These are phyloP conservation scores for Phenganax subtilis DNA, from an alignment of 92 coral and sea anemone species.

Conservation along the genomic window DNA sequence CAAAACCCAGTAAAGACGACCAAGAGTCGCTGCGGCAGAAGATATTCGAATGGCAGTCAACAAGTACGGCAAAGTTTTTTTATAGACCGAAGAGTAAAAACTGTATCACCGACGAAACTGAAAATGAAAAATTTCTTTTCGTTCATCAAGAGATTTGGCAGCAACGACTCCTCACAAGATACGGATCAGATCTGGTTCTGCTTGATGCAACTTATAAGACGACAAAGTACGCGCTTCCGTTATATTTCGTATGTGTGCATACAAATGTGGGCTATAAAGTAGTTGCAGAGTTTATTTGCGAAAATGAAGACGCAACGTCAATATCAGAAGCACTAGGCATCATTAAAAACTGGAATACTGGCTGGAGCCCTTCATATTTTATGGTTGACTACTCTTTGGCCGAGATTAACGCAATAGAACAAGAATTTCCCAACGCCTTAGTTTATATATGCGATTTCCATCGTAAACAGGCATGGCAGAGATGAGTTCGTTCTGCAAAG, in stretches of 20 bases:
- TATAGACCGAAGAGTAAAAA: constrained; percentile 36
- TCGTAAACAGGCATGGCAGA: constrained; percentile 48
- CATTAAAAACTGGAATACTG: constrained; percentile 28
- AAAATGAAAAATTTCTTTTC: constrained; percentile 45
- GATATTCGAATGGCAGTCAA: constrained; percentile 40
- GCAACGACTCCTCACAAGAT: constrained; percentile 50
- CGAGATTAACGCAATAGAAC: constrained; percentile 31
- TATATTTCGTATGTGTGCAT: constrained; percentile 54
- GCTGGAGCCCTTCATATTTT: constrained; percentile 38
- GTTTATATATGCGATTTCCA: constrained; percentile 55
- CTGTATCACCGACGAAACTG: constrained; percentile 15
- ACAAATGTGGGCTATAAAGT: constrained; percentile 57
- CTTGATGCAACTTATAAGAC: constrained; percentile 63
- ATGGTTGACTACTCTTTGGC: constrained; percentile 24
- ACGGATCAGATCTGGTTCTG: constrained; percentile 53
- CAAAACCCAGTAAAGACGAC: constrained; percentile 46
- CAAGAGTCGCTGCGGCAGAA: constrained; percentile 51
- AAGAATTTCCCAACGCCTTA: constrained; percentile 30
- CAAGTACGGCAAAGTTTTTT: constrained; percentile 29
- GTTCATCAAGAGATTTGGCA: constrained; percentile 60
- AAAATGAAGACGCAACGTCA: constrained; percentile 25
- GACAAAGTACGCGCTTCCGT: constrained; percentile 53
- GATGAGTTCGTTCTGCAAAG: constrained; percentile 46
- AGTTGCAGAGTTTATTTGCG: constrained; percentile 50
- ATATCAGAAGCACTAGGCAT: constrained; percentile 27